These are phyloP conservation scores for Tokudaia muenninki DNA, from an alignment of 2,797 vertebrate species.

Conservation along the genomic window DNA sequence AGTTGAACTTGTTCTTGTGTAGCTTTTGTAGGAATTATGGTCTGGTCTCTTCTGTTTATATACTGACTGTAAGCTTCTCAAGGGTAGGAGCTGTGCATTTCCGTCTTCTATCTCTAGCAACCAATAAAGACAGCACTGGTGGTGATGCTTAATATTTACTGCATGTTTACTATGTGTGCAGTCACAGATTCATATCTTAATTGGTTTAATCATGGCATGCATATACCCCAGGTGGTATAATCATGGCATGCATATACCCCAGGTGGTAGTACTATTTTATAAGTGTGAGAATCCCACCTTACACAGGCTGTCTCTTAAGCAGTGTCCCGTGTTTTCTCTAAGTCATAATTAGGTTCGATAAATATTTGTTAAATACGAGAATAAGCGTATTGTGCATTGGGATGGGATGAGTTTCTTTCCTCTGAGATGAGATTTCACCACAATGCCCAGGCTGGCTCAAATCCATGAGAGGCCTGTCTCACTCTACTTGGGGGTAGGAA, in stretches of 20 bases:
- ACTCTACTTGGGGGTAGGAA: background rate
- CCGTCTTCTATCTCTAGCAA: background rate
- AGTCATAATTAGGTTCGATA: background rate
- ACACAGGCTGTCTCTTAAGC: background rate
- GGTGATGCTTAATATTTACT: background rate
- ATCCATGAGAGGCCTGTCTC: background rate
- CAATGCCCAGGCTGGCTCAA: background rate
- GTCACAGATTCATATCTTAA: background rate
- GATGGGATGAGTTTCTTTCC: background rate
- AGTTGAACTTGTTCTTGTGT: background rate
- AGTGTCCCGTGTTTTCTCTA: background rate
- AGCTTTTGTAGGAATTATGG: background rate
- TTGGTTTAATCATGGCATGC: background rate
- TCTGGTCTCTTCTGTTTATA: background rate
- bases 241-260: background rate
- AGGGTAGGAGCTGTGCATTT: background rate
- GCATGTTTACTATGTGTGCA: background rate
- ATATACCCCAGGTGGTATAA: background rate
- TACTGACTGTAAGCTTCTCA: background rate
- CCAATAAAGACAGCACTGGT: background rate
- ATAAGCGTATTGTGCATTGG: background rate
- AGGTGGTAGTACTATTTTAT: background rate
- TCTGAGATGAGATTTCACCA: background rate
- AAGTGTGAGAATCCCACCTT: background rate
- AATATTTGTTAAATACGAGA: slow-evolving; percentile 32